Conservation (phyloP, 2,113 vertebrate genomes). For the Cichladusa arquata region DNA sequence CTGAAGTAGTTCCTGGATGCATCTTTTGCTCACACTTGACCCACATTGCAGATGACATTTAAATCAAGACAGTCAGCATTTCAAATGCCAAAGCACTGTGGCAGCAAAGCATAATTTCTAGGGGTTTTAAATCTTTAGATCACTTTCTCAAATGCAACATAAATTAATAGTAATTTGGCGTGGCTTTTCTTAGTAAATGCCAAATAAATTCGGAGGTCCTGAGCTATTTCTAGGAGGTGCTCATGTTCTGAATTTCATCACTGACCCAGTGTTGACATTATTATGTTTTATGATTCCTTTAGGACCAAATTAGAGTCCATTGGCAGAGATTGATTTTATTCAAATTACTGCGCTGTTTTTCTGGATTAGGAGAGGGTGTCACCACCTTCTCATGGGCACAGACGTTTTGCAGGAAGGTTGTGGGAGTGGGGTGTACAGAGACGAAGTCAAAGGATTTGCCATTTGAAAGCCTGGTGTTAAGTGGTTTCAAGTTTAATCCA, state of each 20-base stretch:
- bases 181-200: neutral
- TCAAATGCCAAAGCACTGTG: neutral
- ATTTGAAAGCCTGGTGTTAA: neutral
- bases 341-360: neutral
- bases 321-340: neutral
- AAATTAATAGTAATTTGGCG: neutral
- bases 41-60: neutral
- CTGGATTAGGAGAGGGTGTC: neutral
- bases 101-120: neutral
- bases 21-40: neutral
- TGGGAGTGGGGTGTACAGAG: no score
- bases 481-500: neutral
- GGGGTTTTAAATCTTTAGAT: neutral
- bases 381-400: neutral
- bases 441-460: neutral
- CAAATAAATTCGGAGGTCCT: neutral
- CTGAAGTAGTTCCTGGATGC: neutral
- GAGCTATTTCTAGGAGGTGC: neutral
- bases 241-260: neutral
- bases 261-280: neutral
- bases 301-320: neutral
- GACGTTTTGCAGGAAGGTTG: neutral
- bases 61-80: neutral
- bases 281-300: neutral
- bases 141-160: neutral